Evolutionary conservation across 2,113 vertebrate genomes (phyloP), one percentile per base, ranked within the genome.

Genomic region (Eolophus roseicapilla): DNA sequence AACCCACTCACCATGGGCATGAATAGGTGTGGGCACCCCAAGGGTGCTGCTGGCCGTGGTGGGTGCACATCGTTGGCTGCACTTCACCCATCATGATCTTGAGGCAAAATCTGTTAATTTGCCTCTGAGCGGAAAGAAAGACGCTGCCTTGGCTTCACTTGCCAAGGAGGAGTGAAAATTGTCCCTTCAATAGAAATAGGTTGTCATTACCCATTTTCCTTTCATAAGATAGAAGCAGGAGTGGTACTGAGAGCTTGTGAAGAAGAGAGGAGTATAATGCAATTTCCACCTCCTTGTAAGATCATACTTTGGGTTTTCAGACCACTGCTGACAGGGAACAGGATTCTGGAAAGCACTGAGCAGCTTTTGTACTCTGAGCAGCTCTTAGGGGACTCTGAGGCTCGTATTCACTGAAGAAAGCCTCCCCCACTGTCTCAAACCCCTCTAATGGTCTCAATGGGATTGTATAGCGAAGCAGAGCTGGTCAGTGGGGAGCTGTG

Each of bases 151-250:
- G 74, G 95, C 92, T 92, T 33, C 71, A 5, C 95, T 96, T 83
- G 87, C 91, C 88, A 88, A 93, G 81, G 74, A 96, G 91, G 71
- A 88, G 76, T 59, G 68, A 78, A 95, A 92, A 96, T 93, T 67
- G 87, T 78, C 90, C 93, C 88, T 91, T 89, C 95, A 85, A 83
- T 71, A 75, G 68, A 70, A 92, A 68, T 19, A 87, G 93, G 93
- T 91, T 76, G 91, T 86, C 76, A 74, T 97, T 96, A 96, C 85
- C 92, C 86, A 63, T 93, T 94, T 95, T 41, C 71, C 92, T 90
- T 93, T 96, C 78, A 75, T 82, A 77, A 10, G 8, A 86, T 93
- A 84, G 75, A 52, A 68, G 81, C 60, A 57, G 79, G 86, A 93
- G 94, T 88, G 75, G 93, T 94, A 67, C 93, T 79, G 39, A 25